phyloP scores from a whole-genome alignment of 2,888 invertebrate species.

The Tineola bisselliella region DNA sequence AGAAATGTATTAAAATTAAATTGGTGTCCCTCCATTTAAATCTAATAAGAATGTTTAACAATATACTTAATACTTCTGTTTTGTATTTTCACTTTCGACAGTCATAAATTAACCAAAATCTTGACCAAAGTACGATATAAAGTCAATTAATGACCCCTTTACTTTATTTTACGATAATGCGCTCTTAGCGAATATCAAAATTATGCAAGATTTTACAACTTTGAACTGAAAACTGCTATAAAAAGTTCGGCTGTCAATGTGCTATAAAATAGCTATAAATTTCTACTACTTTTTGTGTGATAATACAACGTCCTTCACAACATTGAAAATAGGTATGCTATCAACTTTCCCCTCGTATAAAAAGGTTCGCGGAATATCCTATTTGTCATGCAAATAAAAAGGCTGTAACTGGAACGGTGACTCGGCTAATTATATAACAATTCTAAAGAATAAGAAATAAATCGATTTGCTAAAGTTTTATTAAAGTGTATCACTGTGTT shows the following conservation, averaged over 20 bases:
- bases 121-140: neutral
- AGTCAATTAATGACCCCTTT: slow-evolving; percentile 7
- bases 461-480: slow-evolving; percentile 10
- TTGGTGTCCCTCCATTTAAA: no score
- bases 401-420: neutral
- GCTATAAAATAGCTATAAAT: slow-evolving; percentile 28
- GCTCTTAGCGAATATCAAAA: slow-evolving; percentile 28
- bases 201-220: slow-evolving; percentile 31
- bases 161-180: slow-evolving; percentile 15
- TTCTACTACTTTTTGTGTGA: slow-evolving; percentile 27
- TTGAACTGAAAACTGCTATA: slow-evolving; percentile 36
- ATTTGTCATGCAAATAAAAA: slow-evolving; percentile 1
- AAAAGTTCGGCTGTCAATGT: slow-evolving; percentile 33
- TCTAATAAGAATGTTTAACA: no score
- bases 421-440: neutral
- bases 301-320: slow-evolving; percentile 21
- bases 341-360: neutral
- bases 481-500: slow-evolving; percentile 8
- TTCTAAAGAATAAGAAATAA: slow-evolving; percentile 4
- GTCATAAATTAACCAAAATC: neutral
- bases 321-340: slow-evolving; percentile 25
- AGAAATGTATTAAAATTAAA: no score
- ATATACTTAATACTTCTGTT: no score
- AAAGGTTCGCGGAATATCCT: neutral
- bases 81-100: no score